Evolutionary conservation across 2,113 vertebrate species (phyloP).

Genomic region (Atrichornis clamosus): DNA sequence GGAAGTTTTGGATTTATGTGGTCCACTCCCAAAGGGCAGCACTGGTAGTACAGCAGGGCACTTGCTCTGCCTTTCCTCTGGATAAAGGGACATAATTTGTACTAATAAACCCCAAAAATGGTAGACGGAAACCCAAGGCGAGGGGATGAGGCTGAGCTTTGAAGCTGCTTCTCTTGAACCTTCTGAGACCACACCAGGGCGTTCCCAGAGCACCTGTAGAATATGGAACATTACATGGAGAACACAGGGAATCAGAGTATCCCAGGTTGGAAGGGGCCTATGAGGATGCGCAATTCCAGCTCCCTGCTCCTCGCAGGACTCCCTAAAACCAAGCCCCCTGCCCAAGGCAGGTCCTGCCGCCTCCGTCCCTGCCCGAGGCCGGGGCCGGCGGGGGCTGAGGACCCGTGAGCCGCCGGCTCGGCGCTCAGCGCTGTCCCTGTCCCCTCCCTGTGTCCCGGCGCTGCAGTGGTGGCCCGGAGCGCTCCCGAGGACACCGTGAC

Average conservation of each 20-base stretch:
- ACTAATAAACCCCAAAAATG: not conserved
- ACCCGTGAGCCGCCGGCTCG: not conserved
- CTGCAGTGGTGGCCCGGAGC: constrained; percentile 66
- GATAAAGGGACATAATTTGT: not conserved
- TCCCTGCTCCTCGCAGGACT: not conserved
- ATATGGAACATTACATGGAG: not conserved
- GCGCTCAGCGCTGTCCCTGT: not conserved
- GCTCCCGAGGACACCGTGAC: constrained; percentile 78
- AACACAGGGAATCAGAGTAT: not conserved
- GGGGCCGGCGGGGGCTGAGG: not conserved
- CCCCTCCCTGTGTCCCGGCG: not conserved
- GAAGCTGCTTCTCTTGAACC: not conserved
- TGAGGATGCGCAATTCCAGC: not conserved
- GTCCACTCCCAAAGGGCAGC: not conserved
- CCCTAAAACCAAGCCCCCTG: fast-evolving
- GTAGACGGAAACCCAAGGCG: not conserved
- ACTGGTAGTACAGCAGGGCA: not conserved
- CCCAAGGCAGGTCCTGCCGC: not conserved
- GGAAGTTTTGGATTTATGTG: not conserved
- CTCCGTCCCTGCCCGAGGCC: not conserved
- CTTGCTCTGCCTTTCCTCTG: not conserved
- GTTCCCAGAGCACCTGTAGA: not conserved
- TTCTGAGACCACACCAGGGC: not conserved
- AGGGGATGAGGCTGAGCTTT: not conserved
- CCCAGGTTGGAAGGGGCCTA: fast-evolving